Base-by-base conservation (phyloP, 2,797 vertebrate species). In the Arnoldichthys spilopterus region DNA sequence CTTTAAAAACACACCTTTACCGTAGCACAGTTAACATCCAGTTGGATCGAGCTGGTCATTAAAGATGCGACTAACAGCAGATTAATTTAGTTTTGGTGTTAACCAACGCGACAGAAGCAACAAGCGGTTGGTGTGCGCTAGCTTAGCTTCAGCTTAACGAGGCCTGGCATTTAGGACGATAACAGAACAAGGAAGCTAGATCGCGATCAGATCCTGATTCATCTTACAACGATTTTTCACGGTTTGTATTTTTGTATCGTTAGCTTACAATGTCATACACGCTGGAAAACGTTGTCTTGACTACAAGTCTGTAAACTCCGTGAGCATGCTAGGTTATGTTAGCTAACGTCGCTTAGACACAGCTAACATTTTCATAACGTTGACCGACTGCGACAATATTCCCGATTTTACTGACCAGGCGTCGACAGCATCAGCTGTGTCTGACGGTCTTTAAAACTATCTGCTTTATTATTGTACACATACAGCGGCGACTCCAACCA, bases 71-170 rank as follows among this genome's bases (percentile, higher is more conserved):
- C 4, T 47, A 45, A 37, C 24, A 18, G 30, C n/a, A 74, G 16
- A 16, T 4, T 3, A 74, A 13, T 28, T 3, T 43, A 47, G 22
- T 11, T 28, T 26, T 6, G 2, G 37, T 11, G 28, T 3, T 15
- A 20, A 8, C 68, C 30, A 34, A 20, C 13, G 37, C 2, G 34
- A 2, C 4, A n/a, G 18, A 75, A 24, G 61, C 73, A 75, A 75
- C 73, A 75, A 75, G 61, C 73, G 30, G 47, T 64, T 64, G n/a
- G 30, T 32, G 5, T 15, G 15, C 4, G 13, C 8, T 59, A 59
- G 56, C 13, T 59, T 59, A 16, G 13, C 56, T 8, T 43, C 15
- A 47, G 64, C 40, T 26, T 13, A 43, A 1, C 7, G 13, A 45
- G 64, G 64, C 64, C 64, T 45, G 40, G 6, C 24, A 15, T n/a